phyloP scores from a whole-genome alignment of 2,113 vertebrate genomes.

The Merops nubicus region DNA sequence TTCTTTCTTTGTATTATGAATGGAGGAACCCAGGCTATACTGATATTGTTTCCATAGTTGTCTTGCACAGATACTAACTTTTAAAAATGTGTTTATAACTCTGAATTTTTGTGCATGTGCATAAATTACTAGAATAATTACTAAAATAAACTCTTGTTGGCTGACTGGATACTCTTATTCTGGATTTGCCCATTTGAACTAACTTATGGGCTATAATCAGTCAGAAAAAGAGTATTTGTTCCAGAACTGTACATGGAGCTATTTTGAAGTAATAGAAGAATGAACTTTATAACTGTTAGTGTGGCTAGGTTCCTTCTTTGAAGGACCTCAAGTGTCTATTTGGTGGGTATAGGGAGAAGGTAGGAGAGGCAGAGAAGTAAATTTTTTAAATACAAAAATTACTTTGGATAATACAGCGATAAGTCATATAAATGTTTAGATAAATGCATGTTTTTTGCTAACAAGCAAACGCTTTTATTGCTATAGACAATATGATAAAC shows the following conservation, averaged over 20 bases:
- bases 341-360: background rate
- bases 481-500: background rate
- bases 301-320: background rate
- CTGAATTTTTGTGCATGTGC: background rate
- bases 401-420: background rate
- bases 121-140: background rate
- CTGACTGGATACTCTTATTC: background rate
- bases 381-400: background rate
- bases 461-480: background rate
- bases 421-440: background rate
- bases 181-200: background rate
- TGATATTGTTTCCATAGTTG: background rate
- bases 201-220: rapidly evolving
- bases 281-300: background rate
- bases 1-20: background rate
- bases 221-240: background rate
- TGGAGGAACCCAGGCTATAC: background rate
- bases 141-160: background rate
- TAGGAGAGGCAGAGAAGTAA: background rate
- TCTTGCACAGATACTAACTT: background rate
- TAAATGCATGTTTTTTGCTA: background rate
- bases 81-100: background rate
- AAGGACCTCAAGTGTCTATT: background rate
- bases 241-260: background rate
- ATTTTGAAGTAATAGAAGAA: background rate